These are phyloP conservation scores for Dromococcyx pavoninus DNA, from an alignment of 2,797 vertebrate species.

Conservation along the genomic window DNA sequence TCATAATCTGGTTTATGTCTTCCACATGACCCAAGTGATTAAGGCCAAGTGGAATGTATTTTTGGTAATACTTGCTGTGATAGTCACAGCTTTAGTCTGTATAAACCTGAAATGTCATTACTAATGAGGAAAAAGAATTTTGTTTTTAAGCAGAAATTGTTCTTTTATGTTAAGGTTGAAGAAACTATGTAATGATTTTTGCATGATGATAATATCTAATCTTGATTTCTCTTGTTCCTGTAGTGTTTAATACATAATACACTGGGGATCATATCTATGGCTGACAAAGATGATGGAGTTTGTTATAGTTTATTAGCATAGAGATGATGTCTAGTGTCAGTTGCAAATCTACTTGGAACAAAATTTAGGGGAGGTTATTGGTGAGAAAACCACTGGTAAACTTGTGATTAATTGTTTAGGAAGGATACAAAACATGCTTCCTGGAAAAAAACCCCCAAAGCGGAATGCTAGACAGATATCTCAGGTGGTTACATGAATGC, in stretches of 20 bases:
- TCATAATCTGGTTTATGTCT: conserved; percentile 55
- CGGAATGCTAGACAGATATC: neutral
- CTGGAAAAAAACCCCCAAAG: neutral
- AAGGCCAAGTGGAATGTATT: conserved; percentile 46
- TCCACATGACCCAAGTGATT: conserved; percentile 53
- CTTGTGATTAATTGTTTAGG: neutral
- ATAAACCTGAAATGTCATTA: conserved; percentile 28
- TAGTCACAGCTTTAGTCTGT: neutral
- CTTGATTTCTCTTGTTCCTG: neutral
- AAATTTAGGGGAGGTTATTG: neutral
- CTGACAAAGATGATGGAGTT: neutral
- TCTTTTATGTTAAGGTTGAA: neutral
- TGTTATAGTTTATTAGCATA: neutral
- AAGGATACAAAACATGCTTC: neutral
- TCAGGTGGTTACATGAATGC: neutral
- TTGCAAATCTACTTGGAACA: neutral
- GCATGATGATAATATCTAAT: neutral
- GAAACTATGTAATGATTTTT: neutral
- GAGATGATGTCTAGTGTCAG: neutral
- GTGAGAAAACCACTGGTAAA: neutral
- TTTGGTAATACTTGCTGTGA: conserved; percentile 16
- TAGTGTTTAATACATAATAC: neutral
- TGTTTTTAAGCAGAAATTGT: conserved; percentile 11
- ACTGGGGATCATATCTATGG: neutral
- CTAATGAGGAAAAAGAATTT: conserved; percentile 24